phyloP scores from a whole-genome alignment of 2,888 invertebrate species.

The Sarcophaga variegata region DNA sequence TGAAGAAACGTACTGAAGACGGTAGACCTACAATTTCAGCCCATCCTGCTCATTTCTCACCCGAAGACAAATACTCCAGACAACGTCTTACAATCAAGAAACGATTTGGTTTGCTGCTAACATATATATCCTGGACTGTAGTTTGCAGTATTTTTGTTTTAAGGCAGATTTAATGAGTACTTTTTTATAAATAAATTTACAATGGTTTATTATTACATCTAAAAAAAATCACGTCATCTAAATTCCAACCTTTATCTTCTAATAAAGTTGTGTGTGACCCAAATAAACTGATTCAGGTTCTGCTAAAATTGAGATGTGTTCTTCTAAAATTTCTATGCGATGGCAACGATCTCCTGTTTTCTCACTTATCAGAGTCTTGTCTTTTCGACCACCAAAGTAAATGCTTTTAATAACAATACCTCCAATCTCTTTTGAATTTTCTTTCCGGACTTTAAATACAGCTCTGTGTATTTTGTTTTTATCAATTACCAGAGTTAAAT shows the following conservation, averaged over 20 bases:
- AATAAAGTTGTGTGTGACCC: too few relatives aligned
- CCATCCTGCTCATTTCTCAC: conserved; percentile 96
- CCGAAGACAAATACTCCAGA: conserved; percentile 96
- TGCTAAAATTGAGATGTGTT: conserved; percentile 40
- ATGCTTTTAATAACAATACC: conserved; percentile 31
- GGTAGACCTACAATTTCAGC: conserved; percentile 93
- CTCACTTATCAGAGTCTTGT: conserved; percentile 45
- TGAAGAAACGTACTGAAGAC: conserved; percentile 89
- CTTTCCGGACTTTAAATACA: conserved; percentile 26
- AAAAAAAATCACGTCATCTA: background rate
- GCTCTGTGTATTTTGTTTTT: conserved; percentile 1
- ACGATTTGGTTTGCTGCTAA: conserved; percentile 92
- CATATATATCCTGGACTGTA: conserved; percentile 76
- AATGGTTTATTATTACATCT: conserved; percentile 26
- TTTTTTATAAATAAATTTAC: conserved; percentile 47
- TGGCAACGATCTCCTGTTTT: conserved; percentile 26
- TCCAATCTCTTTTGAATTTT: background rate
- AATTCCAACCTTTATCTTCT: too few relatives aligned
- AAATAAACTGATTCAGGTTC: too few relatives aligned
- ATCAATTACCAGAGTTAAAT: conserved; percentile 2
- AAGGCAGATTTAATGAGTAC: conserved; percentile 17
- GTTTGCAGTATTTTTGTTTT: conserved; percentile 44
- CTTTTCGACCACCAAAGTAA: conserved; percentile 50
- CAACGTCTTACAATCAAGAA: conserved; percentile 94
- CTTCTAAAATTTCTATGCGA: conserved; percentile 47